Percentiles rank a stretch among this genome's conserved stretches.
Conservation (phyloP, 2,888 invertebrate genomes). For the Desoria tigrina region DNA sequence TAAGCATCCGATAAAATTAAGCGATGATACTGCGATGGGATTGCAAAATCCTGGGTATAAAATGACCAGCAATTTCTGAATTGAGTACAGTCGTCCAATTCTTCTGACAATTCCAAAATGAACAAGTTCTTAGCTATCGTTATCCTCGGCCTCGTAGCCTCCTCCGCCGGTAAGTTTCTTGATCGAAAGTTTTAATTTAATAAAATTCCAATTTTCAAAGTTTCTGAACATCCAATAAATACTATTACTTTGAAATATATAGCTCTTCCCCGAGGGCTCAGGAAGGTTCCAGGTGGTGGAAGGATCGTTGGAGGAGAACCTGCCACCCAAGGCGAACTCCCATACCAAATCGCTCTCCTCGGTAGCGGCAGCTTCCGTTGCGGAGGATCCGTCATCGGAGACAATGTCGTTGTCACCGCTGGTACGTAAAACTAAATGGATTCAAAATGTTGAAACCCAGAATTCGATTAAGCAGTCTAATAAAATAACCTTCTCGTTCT, state of each 20-base stretch:
- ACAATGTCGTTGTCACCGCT: constrained; percentile 12
- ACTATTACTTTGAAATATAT: too few relatives aligned
- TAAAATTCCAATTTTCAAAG: too few relatives aligned
- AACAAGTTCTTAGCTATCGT: constrained; percentile 26
- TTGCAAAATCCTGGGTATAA: too few relatives aligned
- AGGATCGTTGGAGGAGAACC: constrained; percentile 33
- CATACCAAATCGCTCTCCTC: constrained; percentile 26
- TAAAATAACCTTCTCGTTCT: neutral
- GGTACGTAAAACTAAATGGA: constrained; percentile 6
- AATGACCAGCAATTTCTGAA: too few relatives aligned
- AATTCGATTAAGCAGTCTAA: neutral
- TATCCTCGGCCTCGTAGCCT: constrained; percentile 28
- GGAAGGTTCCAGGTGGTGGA: constrained; percentile 19
- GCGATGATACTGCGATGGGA: too few relatives aligned
- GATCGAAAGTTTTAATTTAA: too few relatives aligned
- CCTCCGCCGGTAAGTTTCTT: constrained; percentile 25
- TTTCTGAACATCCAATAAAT: too few relatives aligned
- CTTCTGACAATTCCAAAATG: constrained; percentile 16
- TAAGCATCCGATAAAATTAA: too few relatives aligned
- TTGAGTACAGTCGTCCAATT: too few relatives aligned
- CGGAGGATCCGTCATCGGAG: constrained; percentile 12
- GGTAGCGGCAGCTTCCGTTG: constrained; percentile 3
- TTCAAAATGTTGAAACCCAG: neutral
- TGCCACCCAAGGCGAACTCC: constrained; percentile 27
- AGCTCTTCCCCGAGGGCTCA: constrained; percentile 20